Evolutionary conservation across 2,888 invertebrate species (phyloP).

Genomic region (Mellilla xanthometata): DNA sequence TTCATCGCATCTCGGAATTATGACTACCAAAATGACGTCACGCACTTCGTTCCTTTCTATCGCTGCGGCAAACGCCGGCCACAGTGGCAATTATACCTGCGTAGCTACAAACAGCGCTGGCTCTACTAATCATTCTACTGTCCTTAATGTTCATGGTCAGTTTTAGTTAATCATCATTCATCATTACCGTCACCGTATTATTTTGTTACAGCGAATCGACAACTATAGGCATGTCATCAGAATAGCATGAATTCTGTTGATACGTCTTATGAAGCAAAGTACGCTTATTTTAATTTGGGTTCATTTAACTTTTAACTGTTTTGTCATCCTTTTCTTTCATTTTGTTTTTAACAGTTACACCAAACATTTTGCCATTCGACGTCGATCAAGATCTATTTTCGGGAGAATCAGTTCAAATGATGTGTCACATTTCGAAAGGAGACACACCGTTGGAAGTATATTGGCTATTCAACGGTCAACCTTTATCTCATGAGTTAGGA

Average conservation of each 20-base stretch:
- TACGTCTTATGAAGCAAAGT: slow-evolving; percentile 49
- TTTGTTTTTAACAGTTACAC: slow-evolving; percentile 61
- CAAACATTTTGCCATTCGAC: slow-evolving; percentile 85
- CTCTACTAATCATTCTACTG: slow-evolving; percentile 85
- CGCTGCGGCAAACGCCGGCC: slow-evolving; percentile 85
- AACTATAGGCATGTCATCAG: slow-evolving; percentile 52
- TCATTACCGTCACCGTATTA: slow-evolving; percentile 25
- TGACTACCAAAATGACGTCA: slow-evolving; percentile 85
- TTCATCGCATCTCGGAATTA: slow-evolving; percentile 83
- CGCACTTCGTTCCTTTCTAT: slow-evolving; percentile 88
- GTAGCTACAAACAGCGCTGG: slow-evolving; percentile 89
- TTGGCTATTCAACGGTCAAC: slow-evolving; percentile 84
- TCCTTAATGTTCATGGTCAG: slow-evolving; percentile 81
- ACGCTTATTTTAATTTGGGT: slow-evolving; percentile 41
- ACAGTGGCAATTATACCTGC: slow-evolving; percentile 90
- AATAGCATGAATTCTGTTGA: slow-evolving; percentile 69
- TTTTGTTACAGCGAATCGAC: slow-evolving; percentile 46
- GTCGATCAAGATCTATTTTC: slow-evolving; percentile 85
- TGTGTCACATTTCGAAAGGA: slow-evolving; percentile 85
- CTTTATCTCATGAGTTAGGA: slow-evolving; percentile 71
- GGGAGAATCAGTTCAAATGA: slow-evolving; percentile 84
- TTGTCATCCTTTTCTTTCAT: slow-evolving; percentile 35
- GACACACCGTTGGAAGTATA: slow-evolving; percentile 85
- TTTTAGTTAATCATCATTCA: slow-evolving; percentile 54
- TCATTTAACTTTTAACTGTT: slow-evolving; percentile 43